A percentile compares a stretch with the other conserved stretches of the same genome.
phyloP scores from a whole-genome alignment of 2,888 invertebrate species.

The Aphodius granarius region DNA sequence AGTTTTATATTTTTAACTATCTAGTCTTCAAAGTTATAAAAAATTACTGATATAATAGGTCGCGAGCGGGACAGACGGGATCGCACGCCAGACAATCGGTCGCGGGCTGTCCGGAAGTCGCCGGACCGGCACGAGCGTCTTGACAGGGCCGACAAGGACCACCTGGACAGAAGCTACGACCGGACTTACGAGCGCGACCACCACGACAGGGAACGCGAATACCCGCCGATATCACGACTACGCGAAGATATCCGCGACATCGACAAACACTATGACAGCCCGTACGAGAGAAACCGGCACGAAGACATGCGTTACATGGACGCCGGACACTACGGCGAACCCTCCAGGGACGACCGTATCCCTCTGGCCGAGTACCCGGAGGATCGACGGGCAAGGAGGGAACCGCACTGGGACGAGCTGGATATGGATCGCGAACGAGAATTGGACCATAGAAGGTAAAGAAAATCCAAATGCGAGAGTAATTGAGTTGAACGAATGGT shows the following conservation, averaged over 20 bases:
- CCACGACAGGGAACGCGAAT: constrained; percentile 44
- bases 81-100: constrained; percentile 44
- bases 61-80: constrained; percentile 54
- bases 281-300: constrained; percentile 46
- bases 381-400: constrained; percentile 45
- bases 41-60: constrained; percentile 54
- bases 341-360: constrained; percentile 45
- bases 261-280: constrained; percentile 48
- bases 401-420: constrained; percentile 50
- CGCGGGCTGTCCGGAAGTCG: constrained; percentile 36
- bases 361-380: constrained; percentile 46
- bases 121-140: constrained; percentile 42
- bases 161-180: constrained; percentile 38
- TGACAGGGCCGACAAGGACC: constrained; percentile 32
- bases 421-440: constrained; percentile 48
- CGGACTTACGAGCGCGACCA: constrained; percentile 49
- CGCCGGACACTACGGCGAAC: constrained; percentile 48
- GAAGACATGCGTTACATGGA: constrained; percentile 46
- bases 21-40: neutral
- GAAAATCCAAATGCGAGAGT: too few relatives aligned
- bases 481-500: too few relatives aligned
- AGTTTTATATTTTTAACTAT: neutral
- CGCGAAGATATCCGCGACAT: constrained; percentile 37
- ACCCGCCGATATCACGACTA: constrained; percentile 41
- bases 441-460: constrained; percentile 43